Base-by-base conservation (phyloP, 92 coral and sea anemone genomes). In the Parazoanthus atlanticus region DNA sequence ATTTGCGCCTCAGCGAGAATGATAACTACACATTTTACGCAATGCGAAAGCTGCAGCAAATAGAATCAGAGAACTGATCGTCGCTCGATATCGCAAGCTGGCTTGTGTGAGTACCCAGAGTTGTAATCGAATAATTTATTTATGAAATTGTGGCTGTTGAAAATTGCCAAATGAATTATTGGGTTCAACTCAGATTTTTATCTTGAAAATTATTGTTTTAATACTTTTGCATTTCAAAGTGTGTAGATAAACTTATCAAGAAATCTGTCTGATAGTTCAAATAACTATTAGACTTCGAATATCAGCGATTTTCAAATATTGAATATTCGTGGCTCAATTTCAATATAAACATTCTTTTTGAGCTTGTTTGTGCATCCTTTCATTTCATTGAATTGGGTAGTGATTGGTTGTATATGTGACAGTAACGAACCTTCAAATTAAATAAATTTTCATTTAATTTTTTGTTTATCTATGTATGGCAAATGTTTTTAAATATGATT, bases 101-200 rank as follows among this genome's bases (percentile, higher is more conserved):
- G 31, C 69, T 69, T 26, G 66, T 72, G 28, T 23, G 69, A 19
- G 69, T 33, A 74, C 28, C 74, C 17, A 5, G 21, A 81, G 70
- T 56, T 61, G 28, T 10, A 61, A 56, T 52, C 28, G 32, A 25
- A 81, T 81, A 23, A 81, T 56, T 81, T 81, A 81, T 81, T 81
- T 32, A 81, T 61, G 85, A 81, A 21, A 30, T 81, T 8, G 76
- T 82, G 74, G 76, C 86, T 82, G 25, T 67, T 61, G 52, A 82
- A n/a, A 65, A 32, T 64, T 81, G 74, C 86, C 41, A 33, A 65
- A 64, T 64, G 58, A 81, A 81, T 80, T 49, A 56, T 81, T 81
- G 85, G 73, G 33, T 64, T 65, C 32, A 33, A 64, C 32, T 58
- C 52, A 33, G 73, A 81, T 81, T 81, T 31, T 81, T 80, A 64